Percentiles rank a stretch among this genome's conserved stretches.
Conservation (phyloP, 2,797 vertebrate species). For the Cyprinella venusta region DNA sequence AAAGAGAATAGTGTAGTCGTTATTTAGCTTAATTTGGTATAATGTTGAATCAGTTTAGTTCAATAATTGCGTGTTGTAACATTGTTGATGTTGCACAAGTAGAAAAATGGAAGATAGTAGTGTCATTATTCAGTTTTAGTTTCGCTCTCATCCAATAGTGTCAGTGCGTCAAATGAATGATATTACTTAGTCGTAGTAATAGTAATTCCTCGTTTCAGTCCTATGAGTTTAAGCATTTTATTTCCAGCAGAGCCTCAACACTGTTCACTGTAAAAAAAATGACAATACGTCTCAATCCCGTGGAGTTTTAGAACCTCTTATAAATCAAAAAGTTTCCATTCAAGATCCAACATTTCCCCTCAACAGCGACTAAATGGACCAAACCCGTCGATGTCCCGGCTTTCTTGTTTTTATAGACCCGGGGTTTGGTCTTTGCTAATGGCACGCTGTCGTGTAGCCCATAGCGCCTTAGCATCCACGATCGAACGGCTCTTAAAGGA, state of each 20-base stretch:
- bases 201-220: not conserved
- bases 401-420: constrained; percentile 62
- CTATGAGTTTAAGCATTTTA: not conserved
- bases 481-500: constrained; percentile 50
- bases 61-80: not conserved
- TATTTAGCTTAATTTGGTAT: not conserved
- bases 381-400: constrained; percentile 45
- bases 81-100: not conserved
- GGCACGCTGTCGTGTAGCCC: constrained; percentile 47
- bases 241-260: not conserved
- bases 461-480: constrained; percentile 36
- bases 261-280: not conserved
- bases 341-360: constrained; percentile 40
- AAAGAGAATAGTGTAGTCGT: not conserved
- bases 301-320: not conserved
- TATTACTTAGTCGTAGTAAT: not conserved
- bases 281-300: not conserved
- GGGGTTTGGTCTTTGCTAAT: constrained; percentile 58
- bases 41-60: not conserved
- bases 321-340: not conserved
- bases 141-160: not conserved
- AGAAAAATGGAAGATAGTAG: not conserved
- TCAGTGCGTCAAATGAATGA: too few relatives aligned
- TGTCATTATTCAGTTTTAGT: not conserved
- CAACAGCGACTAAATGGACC: constrained; percentile 38